Evolutionary conservation across 2,888 invertebrate species (phyloP), one percentile per base, ranked within the genome.

Genomic region (Callimorpha dominula): DNA sequence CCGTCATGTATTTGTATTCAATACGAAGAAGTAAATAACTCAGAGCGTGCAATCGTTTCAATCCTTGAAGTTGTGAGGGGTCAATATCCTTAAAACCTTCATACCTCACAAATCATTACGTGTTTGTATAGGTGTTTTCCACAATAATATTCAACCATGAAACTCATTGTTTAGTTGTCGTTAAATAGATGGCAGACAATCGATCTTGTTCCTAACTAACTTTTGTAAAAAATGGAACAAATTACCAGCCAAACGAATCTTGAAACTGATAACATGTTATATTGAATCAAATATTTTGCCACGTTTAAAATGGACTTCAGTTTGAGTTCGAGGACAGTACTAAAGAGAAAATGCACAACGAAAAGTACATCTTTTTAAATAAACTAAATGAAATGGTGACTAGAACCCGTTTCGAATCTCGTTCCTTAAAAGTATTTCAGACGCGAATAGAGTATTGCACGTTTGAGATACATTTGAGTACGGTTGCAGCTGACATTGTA

Each of bases 101-200:
- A 85, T 80, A 85, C 83, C 81, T 77, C 78, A 88, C 79, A 81
- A 84, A 84, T 85, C 81, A 85, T 81, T 79, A 81, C 70, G 76
- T 85, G 82, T 89, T 86, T 87, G 84, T 78, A 85, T 81, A 89
- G 87, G 81, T 87, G 86, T 87, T 85, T 81, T 81, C 72, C 73
- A 80, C 76, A 83, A 80, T 76, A 80, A 84, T 86, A 81, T 84
- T 80, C 78, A 78, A 78, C 66, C 74, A 78, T 60, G 75, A 74
- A 75, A 79, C 60, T 70, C 80, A 81, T 83, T 85, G 84, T 86
- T 76, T 67, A 74, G 77, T 75, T 73, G 76, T 79, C 75, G 71
- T 79, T 77, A 81, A 80, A 78, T 75, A 74, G 76, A 84, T 81
- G 79, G 77, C 64, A 40, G 46, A 68, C 54, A 14, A 70, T 62